Evolutionary conservation across 2,888 invertebrate species (phyloP).

Genomic region (Scotopteryx bipunctaria): DNA sequence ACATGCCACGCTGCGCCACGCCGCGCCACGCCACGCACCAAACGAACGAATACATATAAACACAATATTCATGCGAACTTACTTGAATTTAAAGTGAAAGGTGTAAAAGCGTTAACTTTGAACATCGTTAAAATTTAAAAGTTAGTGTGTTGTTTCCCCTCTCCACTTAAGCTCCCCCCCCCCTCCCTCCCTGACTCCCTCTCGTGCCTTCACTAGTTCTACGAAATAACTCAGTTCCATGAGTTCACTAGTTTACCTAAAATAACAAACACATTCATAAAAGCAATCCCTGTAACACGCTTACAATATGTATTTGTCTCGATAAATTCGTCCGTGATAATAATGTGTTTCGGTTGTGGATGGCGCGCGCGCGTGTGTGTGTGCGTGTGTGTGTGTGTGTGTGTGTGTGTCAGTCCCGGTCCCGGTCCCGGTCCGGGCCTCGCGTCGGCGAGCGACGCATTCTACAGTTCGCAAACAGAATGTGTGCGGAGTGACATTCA

Average conservation of each 20-base stretch:
- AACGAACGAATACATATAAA: constrained; percentile 3
- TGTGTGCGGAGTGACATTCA: too few relatives aligned
- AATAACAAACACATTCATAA: constrained; percentile 1
- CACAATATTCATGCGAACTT: constrained; percentile 27
- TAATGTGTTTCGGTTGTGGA: too few relatives aligned
- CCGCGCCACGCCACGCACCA: too few relatives aligned
- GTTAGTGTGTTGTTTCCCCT: constrained; percentile 22
- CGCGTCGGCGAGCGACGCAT: too few relatives aligned
- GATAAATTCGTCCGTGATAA: neutral
- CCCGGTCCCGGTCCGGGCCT: too few relatives aligned
- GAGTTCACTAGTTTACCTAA: neutral
- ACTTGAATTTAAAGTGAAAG: constrained; percentile 31
- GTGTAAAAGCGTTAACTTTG: constrained; percentile 33
- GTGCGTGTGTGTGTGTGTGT: too few relatives aligned
- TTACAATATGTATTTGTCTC: neutral
- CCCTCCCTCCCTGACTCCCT: neutral
- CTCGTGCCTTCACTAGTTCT: neutral
- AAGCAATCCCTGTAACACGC: neutral
- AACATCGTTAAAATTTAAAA: constrained; percentile 37
- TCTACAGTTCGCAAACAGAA: too few relatives aligned
- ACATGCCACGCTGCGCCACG: too few relatives aligned
- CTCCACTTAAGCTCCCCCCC: neutral
- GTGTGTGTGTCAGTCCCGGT: too few relatives aligned
- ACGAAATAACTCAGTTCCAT: neutral
- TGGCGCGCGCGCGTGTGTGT: too few relatives aligned